These are phyloP conservation scores for Ditula angustiorana DNA, from an alignment of 2,888 invertebrate species.

Conservation along the genomic window DNA sequence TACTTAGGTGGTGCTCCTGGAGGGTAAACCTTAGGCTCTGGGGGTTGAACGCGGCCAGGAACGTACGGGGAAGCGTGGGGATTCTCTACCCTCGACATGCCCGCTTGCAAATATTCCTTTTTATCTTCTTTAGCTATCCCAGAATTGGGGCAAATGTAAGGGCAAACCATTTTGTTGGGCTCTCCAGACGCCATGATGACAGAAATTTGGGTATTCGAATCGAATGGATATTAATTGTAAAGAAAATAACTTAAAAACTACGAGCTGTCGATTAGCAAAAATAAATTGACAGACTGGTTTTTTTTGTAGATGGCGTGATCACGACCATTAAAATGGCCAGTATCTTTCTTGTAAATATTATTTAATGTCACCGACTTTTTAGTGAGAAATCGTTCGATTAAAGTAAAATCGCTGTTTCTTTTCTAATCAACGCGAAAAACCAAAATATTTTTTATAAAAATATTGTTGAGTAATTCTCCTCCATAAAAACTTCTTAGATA, in stretches of 20 bases:
- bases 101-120: constrained; percentile 51
- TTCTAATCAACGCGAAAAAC: too few species aligned
- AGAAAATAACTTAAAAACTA: constrained; percentile 33
- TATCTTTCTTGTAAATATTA: not conserved
- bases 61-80: constrained; percentile 57
- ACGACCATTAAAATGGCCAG: not conserved
- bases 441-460: too few species aligned
- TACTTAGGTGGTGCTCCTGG: constrained; percentile 71
- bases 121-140: constrained; percentile 1
- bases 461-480: too few species aligned
- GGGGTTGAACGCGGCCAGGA: constrained; percentile 69
- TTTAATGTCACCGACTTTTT: not conserved
- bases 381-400: too few species aligned
- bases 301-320: not conserved
- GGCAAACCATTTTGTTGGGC: constrained; percentile 57
- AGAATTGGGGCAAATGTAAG: constrained; percentile 63
- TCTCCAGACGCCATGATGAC: constrained; percentile 54
- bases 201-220: constrained; percentile 50
- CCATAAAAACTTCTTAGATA: too few species aligned
- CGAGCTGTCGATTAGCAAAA: constrained; percentile 1
- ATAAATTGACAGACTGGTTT: not conserved
- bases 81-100: constrained; percentile 45
- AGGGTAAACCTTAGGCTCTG: constrained; percentile 62
- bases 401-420: too few species aligned
- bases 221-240: constrained; percentile 28